phyloP scores from a whole-genome alignment of 1,140 invertebrate species.

The Nasonia longicornis region DNA sequence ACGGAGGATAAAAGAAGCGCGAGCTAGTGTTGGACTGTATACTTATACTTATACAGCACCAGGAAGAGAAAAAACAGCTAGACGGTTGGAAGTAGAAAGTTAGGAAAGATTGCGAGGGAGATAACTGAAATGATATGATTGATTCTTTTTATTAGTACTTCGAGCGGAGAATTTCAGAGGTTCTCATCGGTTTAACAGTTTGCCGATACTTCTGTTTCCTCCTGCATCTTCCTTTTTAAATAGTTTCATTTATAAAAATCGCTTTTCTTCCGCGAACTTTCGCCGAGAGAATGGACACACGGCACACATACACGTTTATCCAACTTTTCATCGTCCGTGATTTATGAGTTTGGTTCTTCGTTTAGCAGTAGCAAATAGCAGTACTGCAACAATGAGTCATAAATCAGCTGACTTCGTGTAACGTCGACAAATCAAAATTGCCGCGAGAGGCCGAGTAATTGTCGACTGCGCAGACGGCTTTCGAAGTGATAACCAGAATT shows the following conservation, averaged over 20 bases:
- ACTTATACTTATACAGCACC: too few relatives aligned
- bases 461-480: neutral
- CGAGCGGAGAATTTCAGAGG: neutral
- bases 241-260: neutral
- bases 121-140: neutral
- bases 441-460: neutral
- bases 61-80: neutral
- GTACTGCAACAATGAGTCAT: neutral
- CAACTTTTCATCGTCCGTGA: neutral
- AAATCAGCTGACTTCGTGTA: neutral
- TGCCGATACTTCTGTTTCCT: neutral
- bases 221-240: neutral
- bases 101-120: neutral
- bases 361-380: too few relatives aligned
- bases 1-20: neutral
- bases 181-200: neutral
- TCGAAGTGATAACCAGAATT: neutral
- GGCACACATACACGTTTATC: neutral
- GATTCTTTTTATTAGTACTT: conserved; percentile 21
- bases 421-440: neutral
- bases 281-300: neutral
- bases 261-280: neutral
- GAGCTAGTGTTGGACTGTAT: neutral
- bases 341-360: neutral
- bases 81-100: neutral